Evolutionary conservation across 2,797 vertebrate genomes (phyloP).

Genomic region (Characodon lateralis): DNA sequence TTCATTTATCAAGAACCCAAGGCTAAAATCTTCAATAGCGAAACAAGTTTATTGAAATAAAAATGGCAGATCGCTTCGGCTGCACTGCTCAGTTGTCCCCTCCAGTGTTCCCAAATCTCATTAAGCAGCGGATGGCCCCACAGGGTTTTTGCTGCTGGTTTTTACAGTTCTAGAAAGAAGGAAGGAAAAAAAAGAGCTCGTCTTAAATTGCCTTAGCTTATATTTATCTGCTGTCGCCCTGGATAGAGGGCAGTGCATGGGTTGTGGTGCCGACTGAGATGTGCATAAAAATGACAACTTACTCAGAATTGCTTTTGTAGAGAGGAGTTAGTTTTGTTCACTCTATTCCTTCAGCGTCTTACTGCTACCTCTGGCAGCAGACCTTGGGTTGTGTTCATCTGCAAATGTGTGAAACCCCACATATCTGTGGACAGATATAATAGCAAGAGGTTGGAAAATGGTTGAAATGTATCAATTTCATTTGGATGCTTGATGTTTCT

Average conservation of each 20-base stretch:
- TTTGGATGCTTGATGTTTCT: background rate
- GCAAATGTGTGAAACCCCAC: constrained; percentile 9
- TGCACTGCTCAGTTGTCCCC: constrained; percentile 55
- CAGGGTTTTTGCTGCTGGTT: constrained; percentile 15
- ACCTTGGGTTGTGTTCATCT: constrained; percentile 41
- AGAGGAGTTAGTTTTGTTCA: constrained; percentile 26
- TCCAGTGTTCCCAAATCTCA: constrained; percentile 59
- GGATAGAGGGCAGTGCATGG: constrained; percentile 37
- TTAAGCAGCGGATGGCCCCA: constrained; percentile 38
- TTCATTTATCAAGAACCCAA: constrained; percentile 63
- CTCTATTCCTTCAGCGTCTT: background rate
- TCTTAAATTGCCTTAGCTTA: constrained; percentile 26
- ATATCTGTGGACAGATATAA: constrained; percentile 38
- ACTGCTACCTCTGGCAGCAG: constrained; percentile 38
- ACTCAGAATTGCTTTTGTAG: constrained; percentile 32
- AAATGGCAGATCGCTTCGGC: constrained; percentile 39
- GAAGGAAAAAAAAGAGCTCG: background rate
- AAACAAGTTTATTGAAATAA: constrained; percentile 57
- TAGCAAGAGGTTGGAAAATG: background rate
- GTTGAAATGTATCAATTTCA: constrained; percentile 2
- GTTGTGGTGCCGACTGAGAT: constrained; percentile 38
- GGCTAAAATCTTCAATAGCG: constrained; percentile 47
- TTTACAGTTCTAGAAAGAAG: constrained; percentile 16
- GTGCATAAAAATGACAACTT: constrained; percentile 55
- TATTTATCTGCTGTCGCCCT: constrained; percentile 57